A percentile compares a stretch with the other conserved stretches of the same genome.
Conservation (phyloP, 2,113 vertebrate species). For the Oxygymnocypris stewartii region DNA sequence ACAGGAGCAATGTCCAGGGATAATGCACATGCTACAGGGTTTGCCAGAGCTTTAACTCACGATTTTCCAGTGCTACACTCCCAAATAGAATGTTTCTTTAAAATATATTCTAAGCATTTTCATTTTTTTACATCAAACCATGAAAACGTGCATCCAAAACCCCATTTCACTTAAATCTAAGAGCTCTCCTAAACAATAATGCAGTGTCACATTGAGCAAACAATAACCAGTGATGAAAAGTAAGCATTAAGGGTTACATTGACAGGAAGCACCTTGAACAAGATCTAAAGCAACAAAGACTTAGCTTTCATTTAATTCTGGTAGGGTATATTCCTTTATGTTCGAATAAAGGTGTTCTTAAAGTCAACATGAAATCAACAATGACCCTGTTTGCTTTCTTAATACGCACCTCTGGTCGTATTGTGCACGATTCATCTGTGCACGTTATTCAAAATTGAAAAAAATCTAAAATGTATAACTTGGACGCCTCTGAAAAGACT, state of each 20-base stretch:
- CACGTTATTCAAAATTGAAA: not conserved
- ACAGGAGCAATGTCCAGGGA: conserved; percentile 7
- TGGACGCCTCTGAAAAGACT: not conserved
- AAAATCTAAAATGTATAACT: not conserved
- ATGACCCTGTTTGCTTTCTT: not conserved
- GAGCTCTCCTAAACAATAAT: not conserved
- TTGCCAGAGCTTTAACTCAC: conserved; percentile 21
- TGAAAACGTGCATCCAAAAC: not conserved
- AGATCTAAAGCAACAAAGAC: conserved; percentile 3
- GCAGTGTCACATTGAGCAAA: not conserved
- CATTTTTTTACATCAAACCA: conserved; percentile 18
- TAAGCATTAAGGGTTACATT: not conserved
- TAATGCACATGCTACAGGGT: not conserved
- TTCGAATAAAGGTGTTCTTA: not conserved
- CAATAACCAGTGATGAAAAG: conserved; percentile 30
- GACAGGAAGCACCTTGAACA: not conserved
- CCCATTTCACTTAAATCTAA: not conserved
- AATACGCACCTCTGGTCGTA: conserved; percentile 13
- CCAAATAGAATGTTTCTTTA: not conserved
- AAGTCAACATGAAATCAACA: conserved; percentile 26
- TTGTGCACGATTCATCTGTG: not conserved
- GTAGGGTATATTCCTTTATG: not conserved
- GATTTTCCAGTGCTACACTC: conserved; percentile 28
- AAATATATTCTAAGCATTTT: not conserved
- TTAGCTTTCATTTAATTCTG: conserved; percentile 10